Evolutionary conservation across 2,113 vertebrate genomes (phyloP).

Genomic region (Hirundichthys speculiger): DNA sequence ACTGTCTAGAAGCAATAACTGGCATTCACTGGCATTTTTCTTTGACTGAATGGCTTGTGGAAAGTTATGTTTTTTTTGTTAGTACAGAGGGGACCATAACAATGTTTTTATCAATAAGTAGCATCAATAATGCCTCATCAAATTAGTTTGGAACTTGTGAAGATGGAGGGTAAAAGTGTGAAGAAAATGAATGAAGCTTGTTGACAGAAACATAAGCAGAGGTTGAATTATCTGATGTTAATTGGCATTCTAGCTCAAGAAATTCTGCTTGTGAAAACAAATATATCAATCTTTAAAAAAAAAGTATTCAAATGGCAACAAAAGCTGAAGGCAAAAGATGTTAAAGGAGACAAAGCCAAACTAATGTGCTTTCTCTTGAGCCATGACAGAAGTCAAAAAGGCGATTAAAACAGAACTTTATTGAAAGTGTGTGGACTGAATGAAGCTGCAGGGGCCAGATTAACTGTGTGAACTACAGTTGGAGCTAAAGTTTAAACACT

Average conservation of each 20-base stretch:
- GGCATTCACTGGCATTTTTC: too few relatives aligned
- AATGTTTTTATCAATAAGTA: background rate
- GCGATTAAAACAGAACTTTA: conserved; percentile 1
- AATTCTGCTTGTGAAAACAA: background rate
- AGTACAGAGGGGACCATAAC: background rate
- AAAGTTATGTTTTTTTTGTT: background rate
- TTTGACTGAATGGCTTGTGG: background rate
- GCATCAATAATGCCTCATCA: background rate
- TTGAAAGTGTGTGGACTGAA: background rate
- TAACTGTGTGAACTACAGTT: background rate
- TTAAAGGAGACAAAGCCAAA: background rate
- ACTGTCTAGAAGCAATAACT: too few relatives aligned
- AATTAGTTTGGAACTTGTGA: background rate
- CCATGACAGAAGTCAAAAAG: background rate
- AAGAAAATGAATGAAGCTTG: background rate
- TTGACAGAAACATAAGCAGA: background rate
- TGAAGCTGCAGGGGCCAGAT: background rate
- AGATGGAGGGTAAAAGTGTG: too few relatives aligned
- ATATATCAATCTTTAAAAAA: background rate
- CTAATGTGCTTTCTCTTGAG: background rate
- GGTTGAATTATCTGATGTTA: background rate
- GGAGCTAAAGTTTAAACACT: background rate
- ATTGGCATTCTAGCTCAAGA: background rate
- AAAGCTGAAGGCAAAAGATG: background rate
- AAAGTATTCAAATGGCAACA: background rate